phyloP scores from a whole-genome alignment of 2,888 invertebrate genomes.

The Hyalella azteca region DNA sequence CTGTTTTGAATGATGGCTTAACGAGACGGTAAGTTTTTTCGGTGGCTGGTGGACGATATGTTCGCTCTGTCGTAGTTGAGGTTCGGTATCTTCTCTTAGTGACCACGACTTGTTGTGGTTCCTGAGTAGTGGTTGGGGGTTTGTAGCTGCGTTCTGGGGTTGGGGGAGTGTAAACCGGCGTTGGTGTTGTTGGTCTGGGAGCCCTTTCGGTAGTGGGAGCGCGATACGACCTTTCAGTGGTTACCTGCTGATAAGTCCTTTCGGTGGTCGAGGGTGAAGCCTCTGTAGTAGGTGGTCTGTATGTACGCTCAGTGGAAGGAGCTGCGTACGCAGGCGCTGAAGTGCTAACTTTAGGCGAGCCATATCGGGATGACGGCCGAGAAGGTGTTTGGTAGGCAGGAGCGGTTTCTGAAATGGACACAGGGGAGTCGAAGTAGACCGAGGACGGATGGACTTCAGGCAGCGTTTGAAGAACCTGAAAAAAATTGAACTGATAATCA shows the following conservation, averaged over 20 bases:
- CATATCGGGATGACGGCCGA: not conserved
- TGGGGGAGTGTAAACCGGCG: not conserved
- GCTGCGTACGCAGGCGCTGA: not conserved
- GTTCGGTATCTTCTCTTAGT: not conserved
- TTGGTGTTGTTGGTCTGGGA: not conserved
- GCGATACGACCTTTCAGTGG: slow-evolving; percentile 2
- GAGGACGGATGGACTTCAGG: not conserved
- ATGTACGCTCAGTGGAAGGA: not conserved
- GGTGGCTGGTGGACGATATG: not conserved
- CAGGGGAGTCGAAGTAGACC: not conserved
- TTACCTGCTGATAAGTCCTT: not conserved
- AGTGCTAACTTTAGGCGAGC: not conserved
- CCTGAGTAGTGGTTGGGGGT: not conserved
- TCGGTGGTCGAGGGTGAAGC: not conserved
- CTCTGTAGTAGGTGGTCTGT: not conserved
- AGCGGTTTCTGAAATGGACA: not conserved
- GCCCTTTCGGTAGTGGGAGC: not conserved
- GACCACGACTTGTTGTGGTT: not conserved
- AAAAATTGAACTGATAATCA: not conserved
- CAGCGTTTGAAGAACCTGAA: not conserved
- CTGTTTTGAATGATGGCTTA: not conserved
- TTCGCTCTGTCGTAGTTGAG: not conserved
- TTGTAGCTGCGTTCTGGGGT: slow-evolving; percentile 3
- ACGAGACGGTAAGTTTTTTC: not conserved
- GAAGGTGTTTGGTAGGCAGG: not conserved